Percentiles rank a stretch among this genome's conserved stretches.
These are phyloP conservation scores for Callionymus lyra DNA, from an alignment of 2,113 vertebrate species.

Conservation along the genomic window DNA sequence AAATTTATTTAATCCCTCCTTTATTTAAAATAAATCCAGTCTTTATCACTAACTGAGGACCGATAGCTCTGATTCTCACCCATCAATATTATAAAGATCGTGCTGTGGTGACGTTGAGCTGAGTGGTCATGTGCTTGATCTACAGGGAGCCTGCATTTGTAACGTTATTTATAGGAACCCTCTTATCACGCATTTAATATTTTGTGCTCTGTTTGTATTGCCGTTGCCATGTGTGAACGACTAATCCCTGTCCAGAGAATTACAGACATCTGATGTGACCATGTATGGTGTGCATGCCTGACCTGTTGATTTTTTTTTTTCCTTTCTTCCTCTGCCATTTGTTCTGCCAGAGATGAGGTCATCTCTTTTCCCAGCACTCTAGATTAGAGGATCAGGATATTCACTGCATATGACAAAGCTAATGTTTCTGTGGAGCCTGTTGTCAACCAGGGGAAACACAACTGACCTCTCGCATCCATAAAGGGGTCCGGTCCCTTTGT, in stretches of 20 bases:
- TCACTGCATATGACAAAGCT: slow-evolving; percentile 31
- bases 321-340: slow-evolving; percentile 25
- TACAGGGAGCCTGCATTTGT: slow-evolving; percentile 34
- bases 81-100: too few species aligned
- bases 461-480: slow-evolving; percentile 34
- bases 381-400: slow-evolving; percentile 51
- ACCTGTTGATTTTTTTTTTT: slow-evolving; percentile 16
- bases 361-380: slow-evolving; percentile 52
- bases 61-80: neutral
- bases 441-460: slow-evolving; percentile 40
- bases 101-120: too few species aligned
- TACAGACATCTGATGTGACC: slow-evolving; percentile 28
- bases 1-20: too few species aligned
- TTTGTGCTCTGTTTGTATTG: slow-evolving; percentile 3
- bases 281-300: slow-evolving; percentile 56
- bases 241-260: slow-evolving; percentile 18
- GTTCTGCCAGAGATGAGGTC: slow-evolving; percentile 54
- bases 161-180: slow-evolving; percentile 19
- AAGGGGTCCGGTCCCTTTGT: slow-evolving; percentile 26
- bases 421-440: slow-evolving; percentile 42
- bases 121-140: neutral
- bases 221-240: slow-evolving; percentile 4
- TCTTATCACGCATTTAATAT: slow-evolving; percentile 3
- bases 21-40: neutral
- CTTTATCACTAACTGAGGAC: slow-evolving; percentile 12